These are phyloP conservation scores for Trichechus manatus DNA, from an alignment of 2,113 vertebrate species.

Conservation along the genomic window DNA sequence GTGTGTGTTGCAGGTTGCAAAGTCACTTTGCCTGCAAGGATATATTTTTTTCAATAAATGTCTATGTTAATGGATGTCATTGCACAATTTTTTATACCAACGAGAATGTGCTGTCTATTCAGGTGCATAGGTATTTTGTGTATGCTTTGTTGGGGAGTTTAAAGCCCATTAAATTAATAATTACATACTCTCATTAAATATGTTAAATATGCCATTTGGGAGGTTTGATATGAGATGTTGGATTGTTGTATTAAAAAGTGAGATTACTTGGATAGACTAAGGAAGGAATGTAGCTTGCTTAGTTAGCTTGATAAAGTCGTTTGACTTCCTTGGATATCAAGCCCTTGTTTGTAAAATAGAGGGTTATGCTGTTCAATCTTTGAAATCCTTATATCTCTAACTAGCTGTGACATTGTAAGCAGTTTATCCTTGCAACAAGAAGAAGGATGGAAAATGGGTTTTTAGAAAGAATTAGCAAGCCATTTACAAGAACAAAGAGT, in stretches of 20 bases:
- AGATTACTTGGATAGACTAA: background rate
- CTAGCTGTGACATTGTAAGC: background rate
- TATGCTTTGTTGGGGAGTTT: background rate
- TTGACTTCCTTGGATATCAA: conserved; percentile 31
- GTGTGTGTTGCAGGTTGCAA: conserved; percentile 19
- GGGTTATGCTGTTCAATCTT: background rate
- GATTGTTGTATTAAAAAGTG: conserved; percentile 37
- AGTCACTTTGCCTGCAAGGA: conserved; percentile 10
- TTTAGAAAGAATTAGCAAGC: conserved; percentile 29
- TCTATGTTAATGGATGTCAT: background rate
- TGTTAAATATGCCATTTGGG: conserved; percentile 5
- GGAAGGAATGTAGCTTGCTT: conserved; percentile 37
- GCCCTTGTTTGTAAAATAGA: conserved; percentile 33
- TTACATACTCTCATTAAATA: background rate
- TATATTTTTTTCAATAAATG: background rate
- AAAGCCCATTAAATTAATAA: conserved; percentile 43
- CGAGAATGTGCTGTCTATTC: background rate
- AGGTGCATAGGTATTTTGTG: background rate
- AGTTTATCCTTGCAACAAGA: conserved; percentile 24
- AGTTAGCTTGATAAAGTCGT: conserved; percentile 27
- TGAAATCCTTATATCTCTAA: background rate
- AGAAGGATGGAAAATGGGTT: background rate
- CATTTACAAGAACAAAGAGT: background rate
- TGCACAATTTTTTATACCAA: background rate
- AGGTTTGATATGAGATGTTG: background rate